Conservation (phyloP, 2,888 invertebrate genomes). For the Phortica okadai region DNA sequence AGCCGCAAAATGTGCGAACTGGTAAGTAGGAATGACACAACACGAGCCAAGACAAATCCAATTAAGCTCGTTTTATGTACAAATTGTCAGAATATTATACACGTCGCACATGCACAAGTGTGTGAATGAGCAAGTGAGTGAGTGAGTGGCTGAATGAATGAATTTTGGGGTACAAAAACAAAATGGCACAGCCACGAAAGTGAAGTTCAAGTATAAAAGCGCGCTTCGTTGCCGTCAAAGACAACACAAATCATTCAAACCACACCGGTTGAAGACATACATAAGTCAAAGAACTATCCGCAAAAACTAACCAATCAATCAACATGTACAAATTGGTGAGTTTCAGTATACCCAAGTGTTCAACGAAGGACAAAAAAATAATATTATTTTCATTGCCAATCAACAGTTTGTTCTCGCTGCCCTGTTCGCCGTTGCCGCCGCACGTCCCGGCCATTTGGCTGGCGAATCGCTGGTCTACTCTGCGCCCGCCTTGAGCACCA, state of each 20-base stretch:
- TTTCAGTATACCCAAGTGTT: slow-evolving; percentile 11
- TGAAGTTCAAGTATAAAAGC: slow-evolving; percentile 72
- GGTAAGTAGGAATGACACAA: slow-evolving; percentile 1
- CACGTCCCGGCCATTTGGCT: slow-evolving; percentile 67
- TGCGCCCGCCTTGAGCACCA: slow-evolving; percentile 58
- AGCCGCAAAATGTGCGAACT: not conserved
- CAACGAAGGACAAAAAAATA: not conserved
- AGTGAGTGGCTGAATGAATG: not conserved
- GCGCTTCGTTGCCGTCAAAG: slow-evolving; percentile 32
- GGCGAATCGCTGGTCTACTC: slow-evolving; percentile 54
- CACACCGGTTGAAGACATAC: slow-evolving; percentile 54
- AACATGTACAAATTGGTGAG: slow-evolving; percentile 76
- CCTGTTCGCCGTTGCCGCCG: slow-evolving; percentile 72
- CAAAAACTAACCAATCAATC: slow-evolving; percentile 48
- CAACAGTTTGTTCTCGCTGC: slow-evolving; percentile 69
- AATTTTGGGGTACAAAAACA: slow-evolving; percentile 1
- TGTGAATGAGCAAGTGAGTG: not conserved
- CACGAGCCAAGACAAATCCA: not conserved
- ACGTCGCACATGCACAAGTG: not conserved
- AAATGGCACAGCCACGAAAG: slow-evolving; percentile 43
- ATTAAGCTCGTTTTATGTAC: not conserved
- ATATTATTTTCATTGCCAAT: not conserved
- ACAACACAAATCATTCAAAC: slow-evolving; percentile 54
- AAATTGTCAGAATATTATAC: not conserved
- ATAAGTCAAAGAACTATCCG: slow-evolving; percentile 69